Evolutionary conservation across 1,140 invertebrate species (phyloP), one percentile per base, ranked within the genome.

Genomic region (Drosophila insularis): DNA sequence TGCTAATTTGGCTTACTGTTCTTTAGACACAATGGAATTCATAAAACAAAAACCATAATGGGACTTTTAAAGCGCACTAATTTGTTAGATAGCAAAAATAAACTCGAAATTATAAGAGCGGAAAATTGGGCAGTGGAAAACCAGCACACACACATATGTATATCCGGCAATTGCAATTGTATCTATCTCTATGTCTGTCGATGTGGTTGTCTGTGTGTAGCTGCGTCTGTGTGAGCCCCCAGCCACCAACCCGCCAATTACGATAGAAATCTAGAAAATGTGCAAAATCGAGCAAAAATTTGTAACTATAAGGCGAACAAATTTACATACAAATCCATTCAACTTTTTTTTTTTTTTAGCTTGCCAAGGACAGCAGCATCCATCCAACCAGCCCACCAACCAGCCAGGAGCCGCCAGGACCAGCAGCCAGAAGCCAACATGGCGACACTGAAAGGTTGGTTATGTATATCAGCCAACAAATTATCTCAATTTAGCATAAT

Each of bases 401-500:
- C 60, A 53, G 74, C 61, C 73, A 76, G 56, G 74, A 77, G 74
- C 74, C 74, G 17, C 43, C 43, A 46, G 43, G 43, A 46, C 54
- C 54, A 56, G 27, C 59, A 53, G 73, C 55, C 72, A 76, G 55
- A 67, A 77, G 74, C 74, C 74, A 71, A 77, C 76, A 71, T 77
- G 73, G 74, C 73, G 74, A 77, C 62, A 61, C 74, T 59, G 43
- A 32, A 32, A 19, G 39, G 32, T 50, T 68, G 27, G 43, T 10
- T 46, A 55, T 62, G 62, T 77, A 77, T 66, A 71, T 43, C 72
- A 61, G 62, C 66, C 82, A 86, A 86, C 82, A 86, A 86, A 86
- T 86, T 86, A 86, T 86, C 82, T 86, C 82, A 86, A 86, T 86
- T 86, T 86, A 86, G 79, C 82, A 86, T 86, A 86, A 86, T 89